Evolutionary conservation across 2,113 vertebrate species (phyloP), one percentile per base, ranked within the genome.

Genomic region (Sisor rabdophorus): DNA sequence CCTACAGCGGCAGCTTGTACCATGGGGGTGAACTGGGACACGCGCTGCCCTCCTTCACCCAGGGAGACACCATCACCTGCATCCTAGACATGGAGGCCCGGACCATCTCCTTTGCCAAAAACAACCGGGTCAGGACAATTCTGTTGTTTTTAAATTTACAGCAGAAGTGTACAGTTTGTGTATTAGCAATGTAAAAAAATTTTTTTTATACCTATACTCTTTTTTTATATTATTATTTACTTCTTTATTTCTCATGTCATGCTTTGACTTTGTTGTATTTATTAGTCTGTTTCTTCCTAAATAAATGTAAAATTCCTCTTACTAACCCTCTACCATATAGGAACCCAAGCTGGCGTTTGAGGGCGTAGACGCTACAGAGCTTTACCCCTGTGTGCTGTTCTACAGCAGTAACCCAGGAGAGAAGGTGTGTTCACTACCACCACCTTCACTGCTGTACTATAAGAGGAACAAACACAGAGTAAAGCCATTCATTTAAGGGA

Each of bases 391-490:
- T 85, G 92, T 93, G 52, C 78, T 93, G 71, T 93, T 93, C 87
- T 93, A 93, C 82, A 93, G 92, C 88, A 93, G 92, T 78, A 93
- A 93, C 81, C 92, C 92, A 77, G 92, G 92, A 81, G 92, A 93
- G 74, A 93, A 93, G 89, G 92, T 92, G 79, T 19, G 67, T 50
- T 1, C 19, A 4, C 15, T 11, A 53, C 22, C 17, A 50, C 0
- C 22, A 68, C 24, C 24, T 28, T 11, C 12, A 55, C 20, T 30
- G 15, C 58, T 60, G 28, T 32, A 11, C 9, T 4, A 59, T 16
- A 15, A 32, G 20, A 44, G 5, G n/a, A 65, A 47, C 3, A 24
- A 65, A 13, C 1, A 40, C 28, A 10, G 11, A 24, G 11, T 55
- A 0, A 32, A 32, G 19, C 16, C 59, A 5, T 15, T 30, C 26